Percentiles rank a stretch among this genome's conserved stretches.
Conservation (phyloP, 2,113 vertebrate genomes). For the Oplegnathus fasciatus region DNA sequence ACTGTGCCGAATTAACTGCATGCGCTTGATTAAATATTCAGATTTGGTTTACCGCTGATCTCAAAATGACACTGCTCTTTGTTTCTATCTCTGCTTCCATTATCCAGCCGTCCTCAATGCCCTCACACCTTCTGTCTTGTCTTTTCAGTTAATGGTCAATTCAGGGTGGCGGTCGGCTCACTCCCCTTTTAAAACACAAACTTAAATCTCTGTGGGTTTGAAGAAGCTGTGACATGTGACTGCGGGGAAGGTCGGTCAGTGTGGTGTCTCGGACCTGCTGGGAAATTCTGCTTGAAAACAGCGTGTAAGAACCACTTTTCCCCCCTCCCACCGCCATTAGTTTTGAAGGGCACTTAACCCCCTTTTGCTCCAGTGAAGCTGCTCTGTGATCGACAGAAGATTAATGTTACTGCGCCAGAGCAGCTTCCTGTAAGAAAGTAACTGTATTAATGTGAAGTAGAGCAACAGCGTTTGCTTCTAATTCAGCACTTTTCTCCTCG, state of each 20-base stretch:
- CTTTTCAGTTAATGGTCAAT: background rate
- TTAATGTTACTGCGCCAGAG: constrained; percentile 25
- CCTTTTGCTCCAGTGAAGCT: constrained; percentile 66
- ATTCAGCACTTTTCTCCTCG: constrained; percentile 24
- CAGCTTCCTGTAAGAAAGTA: constrained; percentile 51
- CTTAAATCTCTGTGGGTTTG: background rate
- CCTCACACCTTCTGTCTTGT: background rate
- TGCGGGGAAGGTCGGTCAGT: constrained; percentile 9
- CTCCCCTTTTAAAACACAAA: background rate
- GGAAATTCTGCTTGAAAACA: constrained; percentile 37
- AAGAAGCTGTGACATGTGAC: background rate
- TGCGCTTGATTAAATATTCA: background rate
- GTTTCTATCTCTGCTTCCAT: background rate
- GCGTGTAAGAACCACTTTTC: constrained; percentile 17
- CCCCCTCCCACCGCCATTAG: constrained; percentile 37
- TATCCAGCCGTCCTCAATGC: background rate
- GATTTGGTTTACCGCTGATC: background rate
- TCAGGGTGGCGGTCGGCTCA: background rate
- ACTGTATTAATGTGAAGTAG: constrained; percentile 10
- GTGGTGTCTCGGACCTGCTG: constrained; percentile 19
- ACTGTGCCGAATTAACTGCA: too few species aligned
- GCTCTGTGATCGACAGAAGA: constrained; percentile 56
- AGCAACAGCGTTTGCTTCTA: background rate
- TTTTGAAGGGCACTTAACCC: constrained; percentile 70
- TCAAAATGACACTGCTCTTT: background rate